Base-by-base conservation (phyloP, 1,140 invertebrate genomes). In the Nephotettix cincticeps region DNA sequence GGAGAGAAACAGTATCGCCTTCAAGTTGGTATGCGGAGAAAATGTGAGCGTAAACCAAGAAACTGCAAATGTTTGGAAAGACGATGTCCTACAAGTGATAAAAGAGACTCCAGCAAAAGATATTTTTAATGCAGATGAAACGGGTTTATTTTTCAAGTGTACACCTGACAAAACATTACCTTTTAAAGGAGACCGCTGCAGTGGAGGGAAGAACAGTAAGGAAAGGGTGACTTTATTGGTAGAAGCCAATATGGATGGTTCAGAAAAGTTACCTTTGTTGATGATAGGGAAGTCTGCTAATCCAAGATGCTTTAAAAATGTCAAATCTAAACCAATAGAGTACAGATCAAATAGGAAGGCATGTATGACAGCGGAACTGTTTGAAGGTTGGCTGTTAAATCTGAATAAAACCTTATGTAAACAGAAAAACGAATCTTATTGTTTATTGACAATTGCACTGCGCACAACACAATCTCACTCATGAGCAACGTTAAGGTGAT, bases 261-360 rank as follows among this genome's bases (percentile, higher is more conserved):
- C 40, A 43, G 40, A 9, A 43, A 43, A 43, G 40, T 11, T 9
- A n/a, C 11, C 11, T 11, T 19, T 51, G 14, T 65, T 72, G 51
- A 21, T 64, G 23, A 64, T 64, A 9, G 54, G 65, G 1, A 69
- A 69, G 29, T 64, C 28, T 66, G 51, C 40, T 29, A 43, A 40
- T 23, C 69, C 56, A 11, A 14, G 69, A 13, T 70, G 27, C 27
- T 63, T 70, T 9, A 70, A 70, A 43, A n/a, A 68, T 27, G 45
- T 71, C 19, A 67, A 67, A 13, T 11, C 1, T 9, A n/a, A 45
- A 67, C 63, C 63, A 25, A 36, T 67, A 23, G 17, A 40, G n/a
- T 66, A 67, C 30, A 32, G 17, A 13, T 30, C 54, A 25, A 36
- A 72, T 17, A 13, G 51, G 69, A 72, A 40, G 40, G 71, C 36